These are phyloP conservation scores for Merodon equestris DNA, from an alignment of 2,888 invertebrate genomes.

Conservation along the genomic window DNA sequence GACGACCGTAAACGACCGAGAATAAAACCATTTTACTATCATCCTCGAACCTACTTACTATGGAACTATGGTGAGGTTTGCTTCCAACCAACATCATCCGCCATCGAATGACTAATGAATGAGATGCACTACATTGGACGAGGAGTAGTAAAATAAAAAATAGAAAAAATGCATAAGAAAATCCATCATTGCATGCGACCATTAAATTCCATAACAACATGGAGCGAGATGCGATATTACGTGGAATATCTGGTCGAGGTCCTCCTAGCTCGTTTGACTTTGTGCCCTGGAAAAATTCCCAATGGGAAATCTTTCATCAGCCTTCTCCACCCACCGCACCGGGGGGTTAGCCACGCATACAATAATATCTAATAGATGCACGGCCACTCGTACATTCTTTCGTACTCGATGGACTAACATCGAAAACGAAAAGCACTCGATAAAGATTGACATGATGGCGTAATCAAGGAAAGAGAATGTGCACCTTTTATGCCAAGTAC, in stretches of 20 bases:
- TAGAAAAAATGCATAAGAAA: conserved; percentile 61
- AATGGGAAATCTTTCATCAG: conserved; percentile 14
- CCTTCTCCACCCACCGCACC: no score
- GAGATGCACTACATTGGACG: conserved; percentile 41
- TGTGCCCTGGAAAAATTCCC: conserved; percentile 62
- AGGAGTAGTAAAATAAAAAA: conserved; percentile 46
- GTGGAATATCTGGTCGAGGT: conserved; percentile 7
- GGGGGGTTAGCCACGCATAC: no score
- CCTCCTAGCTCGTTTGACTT: conserved; percentile 57
- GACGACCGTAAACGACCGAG: not conserved
- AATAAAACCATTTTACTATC: no score
- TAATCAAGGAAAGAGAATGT: conserved; percentile 62
- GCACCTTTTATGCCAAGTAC: conserved; percentile 48
- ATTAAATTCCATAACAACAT: conserved; percentile 65
- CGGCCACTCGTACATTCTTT: not conserved
- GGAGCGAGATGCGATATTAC: conserved; percentile 36
- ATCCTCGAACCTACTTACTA: no score
- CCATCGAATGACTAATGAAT: conserved; percentile 67
- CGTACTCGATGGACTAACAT: conserved; percentile 35
- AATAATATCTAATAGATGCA: no score
- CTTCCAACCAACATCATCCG: conserved; percentile 21
- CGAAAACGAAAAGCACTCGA: conserved; percentile 45
- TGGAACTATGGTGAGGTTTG: no score
- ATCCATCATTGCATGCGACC: conserved; percentile 62
- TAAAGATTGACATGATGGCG: conserved; percentile 62